Evolutionary conservation across 2,888 invertebrate genomes (phyloP), one percentile per base, ranked within the genome.

Genomic region (Malachius bipustulatus): DNA sequence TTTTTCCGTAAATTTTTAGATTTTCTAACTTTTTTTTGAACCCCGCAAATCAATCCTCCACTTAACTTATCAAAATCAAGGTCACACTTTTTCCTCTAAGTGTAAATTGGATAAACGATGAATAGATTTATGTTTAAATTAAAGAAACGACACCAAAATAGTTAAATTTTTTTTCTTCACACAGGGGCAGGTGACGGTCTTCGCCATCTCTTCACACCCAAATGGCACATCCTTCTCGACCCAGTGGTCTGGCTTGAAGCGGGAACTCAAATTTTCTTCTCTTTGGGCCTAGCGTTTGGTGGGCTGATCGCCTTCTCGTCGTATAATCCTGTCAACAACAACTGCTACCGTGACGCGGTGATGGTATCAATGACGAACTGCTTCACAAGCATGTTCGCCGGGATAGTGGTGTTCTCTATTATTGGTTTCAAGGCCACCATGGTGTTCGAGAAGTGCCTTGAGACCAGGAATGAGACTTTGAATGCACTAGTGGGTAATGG

Each of bases 161-260:
- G n/a, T n/a, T n/a, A n/a, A n/a, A n/a, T n/a, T n/a, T n/a, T n/a
- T n/a, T n/a, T n/a, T n/a, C n/a, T n/a, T n/a, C n/a, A n/a, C n/a
- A n/a, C n/a, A n/a, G n/a, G n/a, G 11, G 79, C 69, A 73, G 16
- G 52, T 3, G 89, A 90, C 53, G 93, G 93, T 1, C 64, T 94
- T 1, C 69, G 76, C 3, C 90, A 93, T 63, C 70, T 94, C 14
- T 90, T 94, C 56, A 88, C 87, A 0, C 93, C 93, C 0, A 82
- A 88, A 66, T 89, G 94, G 84, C 82, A 83, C 52, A 88, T 79
- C 39, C 71, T 96, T 38, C 64, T 82, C 19, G 93, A 93, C 65
- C 94, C 94, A 4, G 87, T 89, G 0, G 94, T 96, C 0, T 96
- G 96, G 96, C 64, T 96, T 35, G 94, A 96, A 65, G 94, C 96